These are phyloP conservation scores for Parazoanthus swiftii DNA, from an alignment of 92 coral and sea anemone genomes.

Conservation along the genomic window DNA sequence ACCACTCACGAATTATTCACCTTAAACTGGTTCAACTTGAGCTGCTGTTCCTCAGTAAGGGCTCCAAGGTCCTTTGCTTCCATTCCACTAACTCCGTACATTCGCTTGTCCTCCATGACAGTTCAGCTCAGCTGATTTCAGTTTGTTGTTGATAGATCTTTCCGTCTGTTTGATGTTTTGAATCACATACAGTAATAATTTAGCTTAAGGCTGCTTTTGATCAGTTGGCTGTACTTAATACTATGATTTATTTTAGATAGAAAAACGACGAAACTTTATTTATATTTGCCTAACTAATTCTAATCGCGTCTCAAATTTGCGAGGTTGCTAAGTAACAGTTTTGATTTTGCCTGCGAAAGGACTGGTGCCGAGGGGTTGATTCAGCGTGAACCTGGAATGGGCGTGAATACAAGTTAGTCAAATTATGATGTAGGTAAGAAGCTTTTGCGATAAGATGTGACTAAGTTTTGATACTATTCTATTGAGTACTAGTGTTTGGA, in stretches of 20 bases:
- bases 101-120: slow-evolving; percentile 57
- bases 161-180: neutral
- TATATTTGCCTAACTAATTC: neutral
- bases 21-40: slow-evolving; percentile 69
- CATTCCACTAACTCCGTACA: slow-evolving; percentile 68
- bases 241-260: too few relatives aligned
- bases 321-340: slow-evolving; percentile 29
- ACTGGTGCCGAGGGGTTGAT: neutral
- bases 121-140: too few relatives aligned
- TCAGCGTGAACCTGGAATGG: too few relatives aligned
- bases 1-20: slow-evolving; percentile 21
- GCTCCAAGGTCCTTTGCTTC: slow-evolving; percentile 73
- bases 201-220: neutral
- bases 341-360: neutral
- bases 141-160: neutral
- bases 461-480: too few relatives aligned
- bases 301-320: neutral
- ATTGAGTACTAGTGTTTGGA: too few relatives aligned
- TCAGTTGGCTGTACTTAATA: too few relatives aligned
- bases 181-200: neutral
- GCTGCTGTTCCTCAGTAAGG: slow-evolving; percentile 67
- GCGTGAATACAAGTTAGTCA: too few relatives aligned
- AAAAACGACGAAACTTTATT: too few relatives aligned
- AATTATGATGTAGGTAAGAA: too few relatives aligned
- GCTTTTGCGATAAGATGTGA: too few relatives aligned